These are phyloP conservation scores for Trachelipus rathkii DNA, from an alignment of 1,140 invertebrate genomes.

Conservation along the genomic window DNA sequence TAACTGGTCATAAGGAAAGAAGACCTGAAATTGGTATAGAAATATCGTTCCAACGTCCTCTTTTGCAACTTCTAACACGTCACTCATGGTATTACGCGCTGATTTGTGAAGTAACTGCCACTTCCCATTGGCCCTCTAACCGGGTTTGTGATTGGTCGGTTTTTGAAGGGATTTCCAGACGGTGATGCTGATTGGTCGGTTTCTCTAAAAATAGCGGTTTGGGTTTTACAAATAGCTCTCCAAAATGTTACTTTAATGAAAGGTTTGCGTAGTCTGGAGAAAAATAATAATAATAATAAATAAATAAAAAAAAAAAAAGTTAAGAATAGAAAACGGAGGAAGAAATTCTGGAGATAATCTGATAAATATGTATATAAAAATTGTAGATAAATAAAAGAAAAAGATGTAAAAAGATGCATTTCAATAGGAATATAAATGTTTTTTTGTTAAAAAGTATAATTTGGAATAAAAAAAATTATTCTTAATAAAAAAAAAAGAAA, in stretches of 20 bases:
- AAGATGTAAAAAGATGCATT: too few species aligned
- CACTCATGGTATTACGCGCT: not conserved
- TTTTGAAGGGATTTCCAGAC: not conserved
- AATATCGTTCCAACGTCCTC: not conserved
- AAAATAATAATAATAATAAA: too few species aligned
- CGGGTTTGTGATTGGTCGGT: not conserved
- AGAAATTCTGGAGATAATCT: too few species aligned
- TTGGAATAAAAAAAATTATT: too few species aligned
- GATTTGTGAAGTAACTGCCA: conserved; percentile 6
- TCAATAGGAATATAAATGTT: too few species aligned
- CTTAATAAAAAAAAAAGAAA: too few species aligned
- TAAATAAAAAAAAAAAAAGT: too few species aligned
- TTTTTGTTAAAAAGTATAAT: too few species aligned
- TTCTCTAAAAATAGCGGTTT: not conserved
- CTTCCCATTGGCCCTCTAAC: not conserved
- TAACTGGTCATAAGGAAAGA: not conserved
- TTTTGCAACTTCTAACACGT: not conserved
- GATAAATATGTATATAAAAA: too few species aligned
- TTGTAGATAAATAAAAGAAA: too few species aligned
- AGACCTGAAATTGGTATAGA: not conserved
- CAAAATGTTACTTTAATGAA: not conserved
- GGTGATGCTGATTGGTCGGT: not conserved
- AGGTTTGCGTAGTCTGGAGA: not conserved
- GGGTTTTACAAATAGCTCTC: not conserved
- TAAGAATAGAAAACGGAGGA: too few species aligned